Evolutionary conservation across 2,888 invertebrate species (phyloP).

Genomic region (Cyclophora albipunctata): DNA sequence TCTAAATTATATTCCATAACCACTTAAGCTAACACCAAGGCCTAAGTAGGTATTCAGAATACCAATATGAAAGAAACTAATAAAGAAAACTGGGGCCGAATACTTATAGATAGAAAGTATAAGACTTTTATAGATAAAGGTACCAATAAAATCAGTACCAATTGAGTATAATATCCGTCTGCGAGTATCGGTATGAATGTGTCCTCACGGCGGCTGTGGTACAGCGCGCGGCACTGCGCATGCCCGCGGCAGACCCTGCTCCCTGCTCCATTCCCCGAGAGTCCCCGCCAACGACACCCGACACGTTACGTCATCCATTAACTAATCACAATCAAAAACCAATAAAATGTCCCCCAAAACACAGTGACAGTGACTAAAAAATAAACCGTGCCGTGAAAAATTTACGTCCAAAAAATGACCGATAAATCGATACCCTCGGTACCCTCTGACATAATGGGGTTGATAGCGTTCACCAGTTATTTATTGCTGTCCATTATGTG

Average conservation of each 20-base stretch:
- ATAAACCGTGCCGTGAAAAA: not conserved
- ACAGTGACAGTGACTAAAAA: conserved; percentile 7
- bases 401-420: conserved; percentile 31
- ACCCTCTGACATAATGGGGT: conserved; percentile 25
- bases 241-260: conserved; percentile 31
- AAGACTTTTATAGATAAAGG: too few species aligned
- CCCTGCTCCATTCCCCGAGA: conserved; percentile 25
- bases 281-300: conserved; percentile 20
- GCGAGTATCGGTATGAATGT: too few species aligned
- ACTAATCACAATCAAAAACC: conserved; percentile 1
- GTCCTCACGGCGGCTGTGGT: too few species aligned
- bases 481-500: conserved; percentile 53
- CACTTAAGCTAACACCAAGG: too few species aligned
- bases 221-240: conserved; percentile 33
- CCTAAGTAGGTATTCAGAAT: too few species aligned
- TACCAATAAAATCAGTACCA: too few species aligned
- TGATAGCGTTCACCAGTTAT: conserved; percentile 36
- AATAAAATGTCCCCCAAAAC: conserved; percentile 3
- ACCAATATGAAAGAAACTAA: too few species aligned
- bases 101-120: too few species aligned
- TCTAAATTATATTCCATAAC: too few species aligned
- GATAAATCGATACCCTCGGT: conserved; percentile 31
- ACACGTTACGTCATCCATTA: conserved; percentile 14
- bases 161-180: too few species aligned
- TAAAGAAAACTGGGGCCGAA: too few species aligned